A percentile compares a stretch with the other conserved stretches of the same genome.
Conservation (phyloP, 2,797 vertebrate genomes). For the Lepus townsendii region DNA sequence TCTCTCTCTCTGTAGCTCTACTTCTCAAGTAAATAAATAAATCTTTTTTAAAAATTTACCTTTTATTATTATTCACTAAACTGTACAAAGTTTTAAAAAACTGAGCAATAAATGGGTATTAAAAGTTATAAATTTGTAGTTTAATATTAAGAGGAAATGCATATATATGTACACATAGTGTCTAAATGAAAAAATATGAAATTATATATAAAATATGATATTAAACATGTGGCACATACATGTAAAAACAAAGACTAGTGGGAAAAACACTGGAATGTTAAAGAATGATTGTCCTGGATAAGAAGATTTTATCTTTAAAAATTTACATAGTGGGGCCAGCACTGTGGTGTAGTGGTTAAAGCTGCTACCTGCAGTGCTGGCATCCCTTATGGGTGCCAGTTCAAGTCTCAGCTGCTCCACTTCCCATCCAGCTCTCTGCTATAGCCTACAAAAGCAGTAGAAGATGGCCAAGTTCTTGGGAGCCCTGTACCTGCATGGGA, state of each 20-base stretch:
- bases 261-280: neutral
- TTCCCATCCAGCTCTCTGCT: too few species aligned
- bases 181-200: neutral
- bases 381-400: too few species aligned
- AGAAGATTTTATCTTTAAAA: constrained; percentile 7
- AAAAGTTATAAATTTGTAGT: neutral
- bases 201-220: neutral
- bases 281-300: neutral
- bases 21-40: too few species aligned
- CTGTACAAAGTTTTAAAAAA: neutral
- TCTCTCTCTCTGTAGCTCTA: too few species aligned
- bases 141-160: neutral
- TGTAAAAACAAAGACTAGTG: neutral
- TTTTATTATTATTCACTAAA: constrained; percentile 18
- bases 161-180: neutral
- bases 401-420: too few species aligned
- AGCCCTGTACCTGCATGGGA: too few species aligned
- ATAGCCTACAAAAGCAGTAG: too few species aligned
- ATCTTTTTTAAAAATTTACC: neutral
- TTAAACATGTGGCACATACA: neutral
- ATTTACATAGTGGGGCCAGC: neutral
- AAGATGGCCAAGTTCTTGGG: too few species aligned
- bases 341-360: too few species aligned
- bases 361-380: too few species aligned
- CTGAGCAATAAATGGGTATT: neutral